These are phyloP conservation scores for Piprites chloris DNA, from an alignment of 2,113 vertebrate genomes.

Conservation along the genomic window DNA sequence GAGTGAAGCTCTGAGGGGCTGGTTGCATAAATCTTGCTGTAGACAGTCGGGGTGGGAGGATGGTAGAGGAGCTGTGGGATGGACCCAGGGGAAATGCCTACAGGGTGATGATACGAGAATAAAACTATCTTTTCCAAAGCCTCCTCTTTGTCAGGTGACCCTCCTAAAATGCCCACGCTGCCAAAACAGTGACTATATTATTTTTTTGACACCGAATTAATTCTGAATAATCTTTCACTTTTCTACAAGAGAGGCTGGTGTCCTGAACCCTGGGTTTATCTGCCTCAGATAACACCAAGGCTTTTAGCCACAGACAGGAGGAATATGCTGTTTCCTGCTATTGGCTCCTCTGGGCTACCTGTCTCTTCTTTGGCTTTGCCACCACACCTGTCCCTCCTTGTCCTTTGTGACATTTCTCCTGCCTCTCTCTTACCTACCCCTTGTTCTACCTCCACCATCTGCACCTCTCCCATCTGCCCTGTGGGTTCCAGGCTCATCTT, in stretches of 20 bases:
- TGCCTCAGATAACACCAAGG: background rate
- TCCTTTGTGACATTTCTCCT: background rate
- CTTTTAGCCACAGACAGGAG: background rate
- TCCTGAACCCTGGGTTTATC: background rate
- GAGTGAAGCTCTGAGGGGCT: background rate
- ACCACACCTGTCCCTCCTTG: background rate
- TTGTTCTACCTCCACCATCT: background rate
- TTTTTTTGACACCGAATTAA: background rate
- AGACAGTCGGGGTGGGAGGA: slow-evolving; percentile 40
- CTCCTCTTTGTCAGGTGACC: slow-evolving; percentile 17
- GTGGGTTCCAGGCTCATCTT: background rate
- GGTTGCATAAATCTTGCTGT: slow-evolving; percentile 9
- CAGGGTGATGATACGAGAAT: background rate
- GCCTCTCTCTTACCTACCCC: background rate
- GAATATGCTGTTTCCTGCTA: background rate
- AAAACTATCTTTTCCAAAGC: background rate
- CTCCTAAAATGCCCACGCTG: slow-evolving; percentile 4
- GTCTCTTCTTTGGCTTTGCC: background rate
- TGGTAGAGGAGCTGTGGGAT: slow-evolving; percentile 31
- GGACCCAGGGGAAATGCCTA: slow-evolving; percentile 31
- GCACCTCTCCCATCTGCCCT: background rate
- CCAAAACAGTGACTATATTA: background rate
- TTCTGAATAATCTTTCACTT: slow-evolving; percentile 1
- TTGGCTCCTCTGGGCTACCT: background rate
- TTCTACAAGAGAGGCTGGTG: background rate